Conservation (phyloP, 2,797 vertebrate species). For the Alcedo atthis region DNA sequence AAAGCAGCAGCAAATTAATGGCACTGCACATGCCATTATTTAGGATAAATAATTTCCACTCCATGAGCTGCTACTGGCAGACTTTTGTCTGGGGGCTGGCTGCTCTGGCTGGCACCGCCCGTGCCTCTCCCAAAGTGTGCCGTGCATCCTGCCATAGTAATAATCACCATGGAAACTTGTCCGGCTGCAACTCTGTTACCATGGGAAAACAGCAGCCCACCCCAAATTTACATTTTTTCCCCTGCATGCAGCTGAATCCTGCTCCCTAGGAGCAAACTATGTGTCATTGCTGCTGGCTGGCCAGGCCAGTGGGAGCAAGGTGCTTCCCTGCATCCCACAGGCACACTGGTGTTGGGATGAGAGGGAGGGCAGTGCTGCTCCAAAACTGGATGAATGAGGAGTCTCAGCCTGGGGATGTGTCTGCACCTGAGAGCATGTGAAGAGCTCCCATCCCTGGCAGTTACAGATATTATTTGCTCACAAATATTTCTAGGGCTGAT, state of each 20-base stretch:
- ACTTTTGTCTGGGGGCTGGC: not conserved
- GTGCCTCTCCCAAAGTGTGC: constrained; percentile 24
- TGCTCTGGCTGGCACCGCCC: not conserved
- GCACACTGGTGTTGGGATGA: not conserved
- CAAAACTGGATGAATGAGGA: not conserved
- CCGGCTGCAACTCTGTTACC: constrained; percentile 70
- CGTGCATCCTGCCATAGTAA: constrained; percentile 36
- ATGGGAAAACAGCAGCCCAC: constrained; percentile 58
- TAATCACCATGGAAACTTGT: constrained; percentile 73
- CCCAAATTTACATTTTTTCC: constrained; percentile 34
- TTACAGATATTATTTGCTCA: not conserved
- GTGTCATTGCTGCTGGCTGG: rapidly evolving
- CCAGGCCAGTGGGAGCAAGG: not conserved
- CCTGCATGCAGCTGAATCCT: not conserved
- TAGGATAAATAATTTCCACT: not conserved
- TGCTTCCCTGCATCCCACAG: rapidly evolving
- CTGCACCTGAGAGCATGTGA: rapidly evolving
- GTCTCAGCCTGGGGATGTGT: not conserved
- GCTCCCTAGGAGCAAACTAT: not conserved
- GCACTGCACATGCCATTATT: not conserved
- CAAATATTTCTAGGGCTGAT: not conserved
- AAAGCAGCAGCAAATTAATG: not conserved
- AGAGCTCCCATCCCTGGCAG: not conserved
- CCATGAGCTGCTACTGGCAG: not conserved
- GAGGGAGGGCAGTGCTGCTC: not conserved